A percentile compares a stretch with the other conserved stretches of the same genome.
Conservation (phyloP, 2,888 invertebrate species). For the Drosophila macrospina region DNA sequence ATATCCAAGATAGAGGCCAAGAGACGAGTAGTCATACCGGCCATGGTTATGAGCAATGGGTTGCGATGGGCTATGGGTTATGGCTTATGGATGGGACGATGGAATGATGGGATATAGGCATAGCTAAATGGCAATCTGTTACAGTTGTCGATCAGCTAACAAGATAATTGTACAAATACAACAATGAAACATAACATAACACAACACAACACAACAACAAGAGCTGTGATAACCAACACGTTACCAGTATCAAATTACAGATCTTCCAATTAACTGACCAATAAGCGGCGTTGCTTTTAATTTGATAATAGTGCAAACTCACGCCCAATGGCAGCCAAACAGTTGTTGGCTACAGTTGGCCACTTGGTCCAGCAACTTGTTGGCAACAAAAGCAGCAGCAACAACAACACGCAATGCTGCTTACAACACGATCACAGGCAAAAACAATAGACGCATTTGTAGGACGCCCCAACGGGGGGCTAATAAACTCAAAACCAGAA, state of each 20-base stretch:
- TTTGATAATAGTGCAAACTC: slow-evolving; percentile 75
- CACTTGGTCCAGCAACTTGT: slow-evolving; percentile 55
- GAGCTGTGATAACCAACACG: slow-evolving; percentile 79
- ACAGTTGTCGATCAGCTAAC: slow-evolving; percentile 80
- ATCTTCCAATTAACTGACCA: slow-evolving; percentile 79
- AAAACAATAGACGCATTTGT: slow-evolving; percentile 75
- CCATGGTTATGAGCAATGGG: slow-evolving; percentile 12
- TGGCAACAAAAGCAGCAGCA: slow-evolving; percentile 44
- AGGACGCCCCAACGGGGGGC: slow-evolving; percentile 71
- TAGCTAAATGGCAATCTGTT: slow-evolving; percentile 66
- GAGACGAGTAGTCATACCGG: slow-evolving; percentile 5
- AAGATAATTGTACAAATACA: slow-evolving; percentile 71
- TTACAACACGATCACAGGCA: slow-evolving; percentile 50
- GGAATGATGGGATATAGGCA: slow-evolving; percentile 39
- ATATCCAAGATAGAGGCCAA: slow-evolving; percentile 12
- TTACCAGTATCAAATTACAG: slow-evolving; percentile 75
- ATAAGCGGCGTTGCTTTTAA: slow-evolving; percentile 77
- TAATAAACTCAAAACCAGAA: slow-evolving; percentile 76
- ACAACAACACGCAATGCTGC: slow-evolving; percentile 37
- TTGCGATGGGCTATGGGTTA: slow-evolving; percentile 19
- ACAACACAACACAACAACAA: slow-evolving; percentile 31
- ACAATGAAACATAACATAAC: slow-evolving; percentile 36
- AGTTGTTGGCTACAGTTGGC: slow-evolving; percentile 28
- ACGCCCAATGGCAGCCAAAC: slow-evolving; percentile 56
- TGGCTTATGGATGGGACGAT: too few relatives aligned